These are phyloP conservation scores for Lepidothrix coronata DNA, from an alignment of 2,113 vertebrate genomes.

Conservation along the genomic window DNA sequence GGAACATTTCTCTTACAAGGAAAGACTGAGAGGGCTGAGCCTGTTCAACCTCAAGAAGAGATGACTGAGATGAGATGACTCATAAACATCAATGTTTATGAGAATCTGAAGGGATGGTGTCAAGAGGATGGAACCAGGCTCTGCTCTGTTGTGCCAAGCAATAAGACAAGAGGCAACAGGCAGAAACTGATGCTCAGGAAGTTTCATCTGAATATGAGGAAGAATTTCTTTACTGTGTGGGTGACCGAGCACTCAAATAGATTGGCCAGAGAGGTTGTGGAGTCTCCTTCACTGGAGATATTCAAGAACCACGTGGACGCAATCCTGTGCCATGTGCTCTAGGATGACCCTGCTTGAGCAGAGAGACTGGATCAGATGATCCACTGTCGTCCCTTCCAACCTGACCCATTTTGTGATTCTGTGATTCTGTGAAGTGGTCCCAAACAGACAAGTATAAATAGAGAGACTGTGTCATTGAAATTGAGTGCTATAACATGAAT, in stretches of 20 bases:
- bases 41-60: neutral
- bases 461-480: neutral
- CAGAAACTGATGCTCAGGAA: neutral
- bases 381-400: neutral
- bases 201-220: neutral
- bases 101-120: neutral
- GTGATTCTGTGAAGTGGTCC: neutral
- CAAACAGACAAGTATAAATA: neutral
- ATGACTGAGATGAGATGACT: neutral
- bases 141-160: neutral
- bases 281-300: neutral
- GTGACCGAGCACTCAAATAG: rapidly evolving
- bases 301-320: neutral
- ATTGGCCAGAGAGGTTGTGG: neutral
- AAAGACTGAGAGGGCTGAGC: neutral
- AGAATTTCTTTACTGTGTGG: neutral
- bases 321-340: neutral
- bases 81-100: no score
- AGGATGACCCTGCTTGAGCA: neutral
- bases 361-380: neutral
- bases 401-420: neutral
- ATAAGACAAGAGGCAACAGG: neutral
- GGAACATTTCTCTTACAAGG: rapidly evolving
- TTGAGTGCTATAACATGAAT: neutral
- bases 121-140: neutral